Evolutionary conservation across 1,140 invertebrate genomes (phyloP).

Genomic region (Pseudoatta argentina): DNA sequence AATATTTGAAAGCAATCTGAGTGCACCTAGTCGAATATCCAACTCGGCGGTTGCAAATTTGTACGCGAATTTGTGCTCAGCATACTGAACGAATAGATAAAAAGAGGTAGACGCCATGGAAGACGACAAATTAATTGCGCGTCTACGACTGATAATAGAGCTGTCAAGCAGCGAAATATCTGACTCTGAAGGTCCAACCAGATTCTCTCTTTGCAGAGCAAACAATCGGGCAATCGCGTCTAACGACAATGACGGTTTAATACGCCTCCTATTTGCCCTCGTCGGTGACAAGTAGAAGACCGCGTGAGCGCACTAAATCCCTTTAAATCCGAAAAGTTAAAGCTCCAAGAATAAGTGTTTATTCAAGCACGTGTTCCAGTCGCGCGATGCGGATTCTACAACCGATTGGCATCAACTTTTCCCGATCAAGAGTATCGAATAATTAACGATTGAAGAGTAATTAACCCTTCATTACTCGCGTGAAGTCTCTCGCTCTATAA

Average conservation of each 20-base stretch:
- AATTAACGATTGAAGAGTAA: neutral
- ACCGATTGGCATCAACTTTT: neutral
- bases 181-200: slow-evolving; percentile 24
- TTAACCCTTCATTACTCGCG: neutral
- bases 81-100: neutral
- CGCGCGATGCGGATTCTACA: neutral
- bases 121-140: slow-evolving; percentile 48
- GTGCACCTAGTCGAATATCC: slow-evolving; percentile 21
- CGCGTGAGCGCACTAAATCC: neutral
- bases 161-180: slow-evolving; percentile 29
- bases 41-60: neutral
- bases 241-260: slow-evolving; percentile 37
- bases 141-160: slow-evolving; percentile 42
- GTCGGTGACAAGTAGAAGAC: slow-evolving; percentile 34
- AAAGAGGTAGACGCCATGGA: neutral
- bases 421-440: neutral
- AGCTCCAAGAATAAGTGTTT: neutral
- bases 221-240: slow-evolving; percentile 48
- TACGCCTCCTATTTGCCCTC: slow-evolving; percentile 32
- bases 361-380: neutral
- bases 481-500: too few species aligned
- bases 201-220: slow-evolving; percentile 52
- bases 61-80: neutral
- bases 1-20: neutral
- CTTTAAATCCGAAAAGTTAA: neutral